phyloP scores from a whole-genome alignment of 2,888 invertebrate genomes.

The Pterobdella sp. region DNA sequence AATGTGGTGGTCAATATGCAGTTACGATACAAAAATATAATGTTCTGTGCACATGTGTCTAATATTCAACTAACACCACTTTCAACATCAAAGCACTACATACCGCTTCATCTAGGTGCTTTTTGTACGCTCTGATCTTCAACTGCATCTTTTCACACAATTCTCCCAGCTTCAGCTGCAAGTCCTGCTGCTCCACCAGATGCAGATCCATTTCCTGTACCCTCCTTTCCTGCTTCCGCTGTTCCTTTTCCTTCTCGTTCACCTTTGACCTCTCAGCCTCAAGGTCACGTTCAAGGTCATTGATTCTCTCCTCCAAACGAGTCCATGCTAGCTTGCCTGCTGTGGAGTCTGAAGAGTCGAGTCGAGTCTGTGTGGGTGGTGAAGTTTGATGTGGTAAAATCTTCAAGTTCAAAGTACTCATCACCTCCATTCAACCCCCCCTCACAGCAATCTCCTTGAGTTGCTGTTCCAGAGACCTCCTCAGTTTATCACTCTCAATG shows the following conservation, averaged over 20 bases:
- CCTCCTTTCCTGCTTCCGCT: slow-evolving; percentile 88
- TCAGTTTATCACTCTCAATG: slow-evolving; percentile 92
- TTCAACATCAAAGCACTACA: not conserved
- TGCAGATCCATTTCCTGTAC: slow-evolving; percentile 66
- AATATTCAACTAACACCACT: not conserved
- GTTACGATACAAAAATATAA: not conserved
- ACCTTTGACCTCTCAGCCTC: slow-evolving; percentile 97
- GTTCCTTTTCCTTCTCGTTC: slow-evolving; percentile 95
- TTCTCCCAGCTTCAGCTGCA: slow-evolving; percentile 98
- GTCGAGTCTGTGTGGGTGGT: slow-evolving; percentile 5
- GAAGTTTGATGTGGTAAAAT: not conserved
- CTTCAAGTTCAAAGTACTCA: slow-evolving; percentile 85
- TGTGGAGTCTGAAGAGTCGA: slow-evolving; percentile 80
- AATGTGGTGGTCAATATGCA: not conserved
- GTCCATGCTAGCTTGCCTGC: slow-evolving; percentile 98
- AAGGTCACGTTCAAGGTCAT: slow-evolving; percentile 64
- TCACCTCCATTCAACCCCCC: slow-evolving; percentile 94
- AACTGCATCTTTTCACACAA: slow-evolving; percentile 92
- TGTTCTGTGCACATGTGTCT: not conserved
- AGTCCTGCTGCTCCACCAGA: slow-evolving; percentile 94
- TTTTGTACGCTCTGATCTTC: slow-evolving; percentile 99
- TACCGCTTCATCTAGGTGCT: slow-evolving; percentile 95
- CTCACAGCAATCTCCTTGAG: slow-evolving; percentile 90
- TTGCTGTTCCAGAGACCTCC: slow-evolving; percentile 92
- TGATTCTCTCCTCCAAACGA: slow-evolving; percentile 77